Percentiles rank a stretch among this genome's conserved stretches.
These are phyloP conservation scores for Chelon auratus DNA, from an alignment of 2,797 vertebrate species.

Conservation along the genomic window DNA sequence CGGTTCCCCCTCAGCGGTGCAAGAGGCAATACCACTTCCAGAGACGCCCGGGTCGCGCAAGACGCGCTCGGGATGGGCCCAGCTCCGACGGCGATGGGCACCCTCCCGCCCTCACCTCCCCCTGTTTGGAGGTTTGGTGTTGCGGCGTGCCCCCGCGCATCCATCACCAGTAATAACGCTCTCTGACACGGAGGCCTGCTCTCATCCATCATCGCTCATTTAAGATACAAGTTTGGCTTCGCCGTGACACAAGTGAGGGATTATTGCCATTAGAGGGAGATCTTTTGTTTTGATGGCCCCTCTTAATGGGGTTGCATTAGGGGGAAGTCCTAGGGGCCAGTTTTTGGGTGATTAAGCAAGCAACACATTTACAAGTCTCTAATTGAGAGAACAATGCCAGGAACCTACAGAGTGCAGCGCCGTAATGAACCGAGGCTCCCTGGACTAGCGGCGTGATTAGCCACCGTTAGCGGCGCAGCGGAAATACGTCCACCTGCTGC, in stretches of 20 bases:
- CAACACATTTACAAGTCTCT: conserved; percentile 86
- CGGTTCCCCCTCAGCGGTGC: conserved; percentile 41
- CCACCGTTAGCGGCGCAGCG: conserved; percentile 44
- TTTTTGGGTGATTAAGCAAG: conserved; percentile 87
- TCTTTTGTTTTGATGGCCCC: conserved; percentile 85
- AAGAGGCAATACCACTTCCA: conserved; percentile 62
- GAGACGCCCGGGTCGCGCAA: conserved; percentile 61
- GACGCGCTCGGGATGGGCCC: conserved; percentile 56
- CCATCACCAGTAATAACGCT: conserved; percentile 72
- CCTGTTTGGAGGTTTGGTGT: conserved; percentile 45
- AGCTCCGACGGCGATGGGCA: conserved; percentile 39
- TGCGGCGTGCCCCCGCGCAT: conserved; percentile 49
- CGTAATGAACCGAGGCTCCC: conserved; percentile 79
- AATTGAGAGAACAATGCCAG: conserved; percentile 84
- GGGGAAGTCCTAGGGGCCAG: conserved; percentile 79
- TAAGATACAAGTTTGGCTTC: conserved; percentile 81
- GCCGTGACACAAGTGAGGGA: conserved; percentile 79
- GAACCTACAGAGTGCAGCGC: conserved; percentile 74
- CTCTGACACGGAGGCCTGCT: conserved; percentile 65
- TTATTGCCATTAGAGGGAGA: conserved; percentile 83
- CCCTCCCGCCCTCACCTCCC: background rate
- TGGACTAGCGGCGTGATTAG: conserved; percentile 68
- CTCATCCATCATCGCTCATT: conserved; percentile 82
- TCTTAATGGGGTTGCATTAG: conserved; percentile 86
- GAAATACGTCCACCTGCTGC: conserved; percentile 20